Base-by-base conservation (phyloP, 2,888 invertebrate genomes). In the Parnassius apollo region DNA sequence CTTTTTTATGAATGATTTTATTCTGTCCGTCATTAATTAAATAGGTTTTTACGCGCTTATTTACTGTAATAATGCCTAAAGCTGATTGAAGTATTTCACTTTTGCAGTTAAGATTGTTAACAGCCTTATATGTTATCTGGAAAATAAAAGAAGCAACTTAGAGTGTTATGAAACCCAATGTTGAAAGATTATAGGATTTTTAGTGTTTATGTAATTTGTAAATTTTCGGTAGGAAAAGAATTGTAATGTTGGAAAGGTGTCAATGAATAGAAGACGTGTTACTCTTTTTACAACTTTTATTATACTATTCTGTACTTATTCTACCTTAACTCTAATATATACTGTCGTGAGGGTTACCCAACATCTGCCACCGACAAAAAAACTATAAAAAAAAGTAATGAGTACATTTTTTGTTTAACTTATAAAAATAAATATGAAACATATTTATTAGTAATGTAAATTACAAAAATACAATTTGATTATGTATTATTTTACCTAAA, bases 91-190 rank as follows among this genome's bases (percentile, higher is more conserved):
- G 73, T 25, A 76, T 68, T 51, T 69, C 64, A 1, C 66, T 69
- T 9, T 66, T 64, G 45, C 72, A 69, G 42, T 82, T 75, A n/a
- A 82, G 59, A 68, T 79, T 78, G 65, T 80, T 76, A n/a, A 85
- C 66, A 3, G 72, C 61, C 72, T 83, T 78, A 49, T 81, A 80
- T 1, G 66, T 68, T 18, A 71, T 63, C 70, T 71, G 60, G 13
- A 67, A 70, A 75, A 65, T 35, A n/a, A 49, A 12, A 53, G 55
- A 25, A 10, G 44, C 42, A n/a, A 13, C 9, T 49, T 2, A 13
- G 13, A 13, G 13, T 8, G n/a, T 48, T n/a, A n/a, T 13, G 35
- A 35, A 35, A 35, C 35, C 3, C 25, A 35, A 35, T 35, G 35
- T 35, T 4, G 35, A 35, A 35, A 35, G 4, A 35, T 35, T 35